Evolutionary conservation across 2,797 vertebrate genomes (phyloP).

Genomic region (Acrossocheilus fasciatus): DNA sequence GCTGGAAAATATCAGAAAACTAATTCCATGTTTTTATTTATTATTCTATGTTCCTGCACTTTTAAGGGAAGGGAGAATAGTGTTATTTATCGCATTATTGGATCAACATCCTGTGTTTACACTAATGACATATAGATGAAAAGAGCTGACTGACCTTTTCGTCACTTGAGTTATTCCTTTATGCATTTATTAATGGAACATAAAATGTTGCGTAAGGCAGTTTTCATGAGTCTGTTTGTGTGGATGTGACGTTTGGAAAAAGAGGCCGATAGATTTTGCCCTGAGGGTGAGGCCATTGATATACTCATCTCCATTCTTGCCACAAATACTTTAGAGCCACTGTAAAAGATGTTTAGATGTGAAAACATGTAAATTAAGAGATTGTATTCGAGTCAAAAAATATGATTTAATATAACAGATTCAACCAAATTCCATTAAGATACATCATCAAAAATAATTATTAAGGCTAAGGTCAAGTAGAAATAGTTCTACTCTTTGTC

Average conservation of each 20-base stretch:
- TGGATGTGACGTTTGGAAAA: constrained; percentile 33
- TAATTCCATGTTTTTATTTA: not conserved
- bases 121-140: not conserved
- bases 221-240: not conserved
- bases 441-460: not conserved
- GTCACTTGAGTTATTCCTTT: not conserved
- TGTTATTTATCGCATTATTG: constrained; percentile 7
- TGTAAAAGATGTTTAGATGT: not conserved
- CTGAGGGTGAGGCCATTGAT: not conserved
- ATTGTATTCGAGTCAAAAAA: not conserved
- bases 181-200: constrained; percentile 1
- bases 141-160: constrained; percentile 1
- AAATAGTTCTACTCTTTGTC: not conserved
- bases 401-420: not conserved
- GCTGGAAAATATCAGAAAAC: not conserved
- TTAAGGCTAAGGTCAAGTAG: not conserved
- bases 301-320: not conserved
- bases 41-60: not conserved
- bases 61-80: not conserved
- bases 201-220: not conserved
- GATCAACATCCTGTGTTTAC: constrained; percentile 15
- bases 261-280: constrained; percentile 38
- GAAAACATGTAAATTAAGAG: not conserved
- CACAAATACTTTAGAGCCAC: not conserved
- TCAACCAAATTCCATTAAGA: not conserved